A percentile compares a stretch with the other conserved stretches of the same genome.
Conservation (phyloP, 1,140 invertebrate species). For the Planococcus citri region DNA sequence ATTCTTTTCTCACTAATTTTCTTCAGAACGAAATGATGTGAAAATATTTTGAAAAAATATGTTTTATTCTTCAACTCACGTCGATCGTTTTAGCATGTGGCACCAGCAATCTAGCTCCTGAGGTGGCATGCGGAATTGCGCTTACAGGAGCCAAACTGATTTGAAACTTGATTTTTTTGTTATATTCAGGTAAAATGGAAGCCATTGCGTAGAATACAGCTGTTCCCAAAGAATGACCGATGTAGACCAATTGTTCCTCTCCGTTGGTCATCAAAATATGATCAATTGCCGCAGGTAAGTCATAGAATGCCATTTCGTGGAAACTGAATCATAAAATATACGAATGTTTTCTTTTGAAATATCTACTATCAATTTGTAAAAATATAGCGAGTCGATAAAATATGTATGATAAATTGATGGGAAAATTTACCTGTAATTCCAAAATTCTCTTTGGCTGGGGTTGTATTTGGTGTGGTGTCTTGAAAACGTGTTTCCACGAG, state of each 20-base stretch:
- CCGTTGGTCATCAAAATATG: slow-evolving; percentile 41
- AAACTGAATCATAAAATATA: slow-evolving; percentile 31
- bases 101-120: slow-evolving; percentile 47
- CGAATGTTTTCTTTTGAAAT: neutral
- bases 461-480: slow-evolving; percentile 38
- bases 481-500: slow-evolving; percentile 52
- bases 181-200: slow-evolving; percentile 40
- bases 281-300: slow-evolving; percentile 48
- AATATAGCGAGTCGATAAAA: neutral
- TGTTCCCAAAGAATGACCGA: slow-evolving; percentile 49
- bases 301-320: slow-evolving; percentile 51
- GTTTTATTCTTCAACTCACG: slow-evolving; percentile 21
- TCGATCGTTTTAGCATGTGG: slow-evolving; percentile 32
- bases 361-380: neutral
- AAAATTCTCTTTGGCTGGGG: slow-evolving; percentile 39
- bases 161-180: slow-evolving; percentile 34
- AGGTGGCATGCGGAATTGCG: slow-evolving; percentile 30
- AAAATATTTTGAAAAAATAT: too few species aligned
- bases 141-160: slow-evolving; percentile 24
- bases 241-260: slow-evolving; percentile 38
- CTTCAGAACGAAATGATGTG: too few species aligned
- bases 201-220: slow-evolving; percentile 38
- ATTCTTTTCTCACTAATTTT: too few species aligned
- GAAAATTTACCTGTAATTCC: slow-evolving; percentile 44
- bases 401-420: too few species aligned